Evolutionary conservation across 2,797 vertebrate species (phyloP), one percentile per base, ranked within the genome.

Genomic region (Linurgus olivaceus): DNA sequence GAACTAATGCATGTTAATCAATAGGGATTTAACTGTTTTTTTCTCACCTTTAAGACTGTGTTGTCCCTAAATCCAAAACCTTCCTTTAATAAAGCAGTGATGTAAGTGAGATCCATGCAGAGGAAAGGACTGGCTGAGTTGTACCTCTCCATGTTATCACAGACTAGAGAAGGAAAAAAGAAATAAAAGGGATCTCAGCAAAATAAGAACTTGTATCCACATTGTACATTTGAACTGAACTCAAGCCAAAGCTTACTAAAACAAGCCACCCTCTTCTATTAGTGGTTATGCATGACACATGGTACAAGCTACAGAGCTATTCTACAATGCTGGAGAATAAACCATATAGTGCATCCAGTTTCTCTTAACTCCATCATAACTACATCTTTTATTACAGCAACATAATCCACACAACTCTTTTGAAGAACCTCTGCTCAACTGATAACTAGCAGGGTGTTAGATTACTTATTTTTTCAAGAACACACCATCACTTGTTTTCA

Each of bases 101-200:
- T 99, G 86, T 99, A 99, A 65, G 98, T 98, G 97, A 99, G 98
- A 95, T 99, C 99, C 99, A 99, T 99, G 97, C 99, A 99, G 68
- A 99, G 98, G 98, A 99, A 99, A 72, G 99, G 99, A 91, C 98
- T 99, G 96, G 98, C 98, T 6, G 98, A 98, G 11, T 98, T 98
- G 94, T 99, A 99, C 95, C 98, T 98, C 93, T 99, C 99, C 98
- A 99, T 98, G 97, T 99, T 99, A 96, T 99, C 98, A 98, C 99
- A 99, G 85, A 99, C 99, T 97, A 82, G 15, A 99, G 97, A 67
- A 79, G 58, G 33, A 55, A 40, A 55, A 59, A 73, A 29, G 15
- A 7, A 17, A 38, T 38, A 38, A 35, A 35, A 35, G 1, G 4
- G 3, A 42, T 58, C 21, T 95, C 20, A 90, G 77, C 47, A 78